These are phyloP conservation scores for Hymenopus coronatus DNA, from an alignment of 2,888 invertebrate species.

Conservation along the genomic window DNA sequence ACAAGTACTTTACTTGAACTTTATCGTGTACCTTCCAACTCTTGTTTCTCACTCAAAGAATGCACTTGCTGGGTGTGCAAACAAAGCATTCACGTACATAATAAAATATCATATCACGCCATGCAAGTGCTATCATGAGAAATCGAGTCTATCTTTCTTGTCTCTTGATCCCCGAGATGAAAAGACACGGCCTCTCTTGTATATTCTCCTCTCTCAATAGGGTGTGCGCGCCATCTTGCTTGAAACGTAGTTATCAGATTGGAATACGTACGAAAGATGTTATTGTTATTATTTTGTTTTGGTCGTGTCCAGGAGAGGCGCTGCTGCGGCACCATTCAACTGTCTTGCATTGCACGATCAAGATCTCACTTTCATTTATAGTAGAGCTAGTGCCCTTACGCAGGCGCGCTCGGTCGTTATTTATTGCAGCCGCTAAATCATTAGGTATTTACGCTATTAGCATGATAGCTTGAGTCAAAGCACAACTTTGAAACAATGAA, in stretches of 20 bases:
- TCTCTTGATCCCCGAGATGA: background rate
- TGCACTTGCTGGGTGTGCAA: background rate
- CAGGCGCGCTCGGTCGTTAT: background rate
- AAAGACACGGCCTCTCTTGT: background rate
- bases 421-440: slow-evolving; percentile 27
- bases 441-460: slow-evolving; percentile 28
- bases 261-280: background rate
- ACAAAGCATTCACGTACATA: background rate
- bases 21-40: no score
- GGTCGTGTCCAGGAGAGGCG: background rate
- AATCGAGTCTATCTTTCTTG: background rate
- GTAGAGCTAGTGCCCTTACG: background rate
- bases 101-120: background rate
- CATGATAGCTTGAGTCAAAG: slow-evolving; percentile 9
- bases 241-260: background rate
- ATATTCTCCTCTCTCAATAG: background rate
- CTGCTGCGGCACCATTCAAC: background rate
- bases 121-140: background rate
- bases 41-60: background rate
- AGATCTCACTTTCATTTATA: background rate
- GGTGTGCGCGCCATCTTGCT: background rate
- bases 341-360: background rate
- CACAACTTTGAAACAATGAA: background rate
- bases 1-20: no score
- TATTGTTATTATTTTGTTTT: background rate